These are phyloP conservation scores for Petaurus breviceps DNA, from an alignment of 2,113 vertebrate species.

Conservation along the genomic window DNA sequence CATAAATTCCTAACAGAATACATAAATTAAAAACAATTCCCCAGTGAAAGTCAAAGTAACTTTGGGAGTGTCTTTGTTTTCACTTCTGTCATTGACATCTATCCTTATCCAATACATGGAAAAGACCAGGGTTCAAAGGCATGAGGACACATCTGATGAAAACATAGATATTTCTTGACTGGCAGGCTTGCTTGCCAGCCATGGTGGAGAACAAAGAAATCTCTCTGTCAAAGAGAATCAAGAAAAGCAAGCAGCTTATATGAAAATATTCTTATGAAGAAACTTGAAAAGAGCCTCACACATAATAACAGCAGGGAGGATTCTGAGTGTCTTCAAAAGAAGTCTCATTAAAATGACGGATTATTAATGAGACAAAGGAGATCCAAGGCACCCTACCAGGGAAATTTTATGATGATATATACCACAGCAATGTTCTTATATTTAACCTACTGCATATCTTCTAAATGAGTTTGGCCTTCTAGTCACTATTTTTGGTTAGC, in stretches of 20 bases:
- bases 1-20: neutral
- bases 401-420: neutral
- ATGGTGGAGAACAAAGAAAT: neutral
- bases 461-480: neutral
- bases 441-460: neutral
- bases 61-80: neutral
- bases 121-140: neutral
- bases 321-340: neutral
- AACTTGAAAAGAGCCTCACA: neutral
- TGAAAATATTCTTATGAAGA: neutral
- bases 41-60: neutral
- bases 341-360: neutral
- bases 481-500: neutral
- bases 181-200: neutral
- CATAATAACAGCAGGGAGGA: neutral
- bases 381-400: neutral
- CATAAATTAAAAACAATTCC: neutral
- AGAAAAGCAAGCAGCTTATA: neutral
- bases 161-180: neutral
- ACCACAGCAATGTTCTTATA: neutral
- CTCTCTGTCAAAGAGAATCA: neutral
- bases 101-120: neutral
- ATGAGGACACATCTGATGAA: neutral
- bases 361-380: neutral
- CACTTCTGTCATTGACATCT: neutral